These are phyloP conservation scores for Oceanodroma tethys DNA, from an alignment of 2,113 vertebrate species.

Conservation along the genomic window DNA sequence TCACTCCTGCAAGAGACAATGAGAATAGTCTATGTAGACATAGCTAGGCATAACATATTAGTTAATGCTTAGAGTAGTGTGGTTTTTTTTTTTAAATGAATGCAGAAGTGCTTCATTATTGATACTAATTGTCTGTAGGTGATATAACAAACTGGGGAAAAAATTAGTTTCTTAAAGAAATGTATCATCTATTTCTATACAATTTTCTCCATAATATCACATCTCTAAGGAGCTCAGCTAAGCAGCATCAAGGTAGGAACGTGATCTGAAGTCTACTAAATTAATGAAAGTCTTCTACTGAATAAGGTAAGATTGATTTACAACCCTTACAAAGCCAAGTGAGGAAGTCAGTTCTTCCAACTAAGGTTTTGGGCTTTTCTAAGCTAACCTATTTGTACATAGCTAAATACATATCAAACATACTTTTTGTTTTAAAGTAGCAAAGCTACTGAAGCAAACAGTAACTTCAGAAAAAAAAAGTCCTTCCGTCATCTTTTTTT, in stretches of 20 bases:
- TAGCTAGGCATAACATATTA: neutral
- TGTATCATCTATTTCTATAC: neutral
- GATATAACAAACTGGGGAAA: neutral
- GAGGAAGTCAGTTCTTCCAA: neutral
- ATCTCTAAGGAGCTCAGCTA: neutral
- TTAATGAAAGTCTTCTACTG: neutral
- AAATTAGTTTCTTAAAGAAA: neutral
- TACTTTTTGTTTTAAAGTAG: neutral
- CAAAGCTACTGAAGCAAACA: neutral
- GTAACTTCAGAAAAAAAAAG: neutral
- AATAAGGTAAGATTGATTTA: neutral
- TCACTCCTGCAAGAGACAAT: neutral
- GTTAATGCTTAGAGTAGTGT: neutral
- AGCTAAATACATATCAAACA: neutral
- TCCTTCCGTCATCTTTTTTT: no score
- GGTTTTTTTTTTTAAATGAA: neutral
- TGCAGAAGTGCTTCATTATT: neutral
- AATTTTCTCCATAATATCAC: neutral
- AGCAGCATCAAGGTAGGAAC: neutral
- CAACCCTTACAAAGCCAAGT: neutral
- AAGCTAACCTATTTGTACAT: neutral
- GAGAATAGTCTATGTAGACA: neutral
- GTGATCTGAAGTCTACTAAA: neutral
- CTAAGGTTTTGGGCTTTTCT: neutral
- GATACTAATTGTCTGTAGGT: neutral